Evolutionary conservation across 2,113 vertebrate species (phyloP).

Genomic region (Clarias batrachus): DNA sequence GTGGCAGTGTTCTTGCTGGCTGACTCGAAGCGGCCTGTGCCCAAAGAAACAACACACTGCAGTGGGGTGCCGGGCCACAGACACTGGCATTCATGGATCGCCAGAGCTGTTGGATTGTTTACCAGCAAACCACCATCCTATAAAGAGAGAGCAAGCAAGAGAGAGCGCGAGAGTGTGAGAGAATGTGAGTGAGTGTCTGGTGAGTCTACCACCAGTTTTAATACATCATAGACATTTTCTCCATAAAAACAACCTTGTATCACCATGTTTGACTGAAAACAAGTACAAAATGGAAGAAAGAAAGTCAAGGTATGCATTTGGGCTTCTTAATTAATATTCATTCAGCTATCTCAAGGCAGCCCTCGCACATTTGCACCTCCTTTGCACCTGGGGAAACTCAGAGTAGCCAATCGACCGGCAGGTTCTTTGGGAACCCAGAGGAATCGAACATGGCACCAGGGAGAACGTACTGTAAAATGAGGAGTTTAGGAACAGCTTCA

Average conservation of each 20-base stretch:
- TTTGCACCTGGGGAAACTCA: neutral
- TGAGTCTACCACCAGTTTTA: neutral
- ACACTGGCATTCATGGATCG: constrained; percentile 89
- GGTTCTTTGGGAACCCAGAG: neutral
- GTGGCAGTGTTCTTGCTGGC: constrained; percentile 74
- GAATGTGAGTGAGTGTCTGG: neutral
- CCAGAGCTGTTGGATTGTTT: constrained; percentile 92
- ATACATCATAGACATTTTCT: neutral
- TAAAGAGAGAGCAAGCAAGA: constrained; percentile 11
- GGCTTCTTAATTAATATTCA: neutral
- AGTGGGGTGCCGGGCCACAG: constrained; percentile 88
- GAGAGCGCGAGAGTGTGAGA: constrained; percentile 5
- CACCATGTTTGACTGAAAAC: neutral
- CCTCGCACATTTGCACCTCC: neutral
- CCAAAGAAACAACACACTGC: constrained; percentile 90
- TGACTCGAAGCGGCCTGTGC: constrained; percentile 85
- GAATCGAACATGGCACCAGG: neutral
- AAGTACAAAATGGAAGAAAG: neutral
- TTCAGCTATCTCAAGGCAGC: neutral
- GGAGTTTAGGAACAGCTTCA: constrained; percentile 66
- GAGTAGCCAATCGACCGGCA: neutral
- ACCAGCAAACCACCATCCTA: constrained; percentile 94
- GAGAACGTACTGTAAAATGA: constrained; percentile 46
- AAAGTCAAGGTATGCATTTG: neutral
- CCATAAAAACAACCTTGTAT: neutral